These are phyloP conservation scores for Bombyx mandarina DNA, from an alignment of 1,140 invertebrate species.

Conservation along the genomic window DNA sequence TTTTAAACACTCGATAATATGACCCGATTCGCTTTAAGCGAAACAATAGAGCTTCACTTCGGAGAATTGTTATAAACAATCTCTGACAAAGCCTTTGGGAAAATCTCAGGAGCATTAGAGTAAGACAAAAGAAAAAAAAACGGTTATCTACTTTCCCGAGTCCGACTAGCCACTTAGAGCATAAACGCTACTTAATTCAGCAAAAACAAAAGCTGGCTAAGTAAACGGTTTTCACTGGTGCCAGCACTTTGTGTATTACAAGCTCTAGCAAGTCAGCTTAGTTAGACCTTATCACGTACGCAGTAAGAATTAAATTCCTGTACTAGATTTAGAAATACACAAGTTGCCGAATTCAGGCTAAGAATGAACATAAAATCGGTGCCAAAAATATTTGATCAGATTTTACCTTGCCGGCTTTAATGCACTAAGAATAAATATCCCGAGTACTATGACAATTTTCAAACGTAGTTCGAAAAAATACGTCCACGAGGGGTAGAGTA, in stretches of 20 bases:
- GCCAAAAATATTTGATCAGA: constrained; percentile 7
- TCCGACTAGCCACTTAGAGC: constrained; percentile 42
- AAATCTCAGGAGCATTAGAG: constrained; percentile 26
- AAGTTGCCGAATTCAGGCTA: constrained; percentile 3
- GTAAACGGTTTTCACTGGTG: constrained; percentile 33
- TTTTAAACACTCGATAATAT: too few relatives aligned
- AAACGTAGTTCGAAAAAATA: too few relatives aligned
- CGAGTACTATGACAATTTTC: too few relatives aligned
- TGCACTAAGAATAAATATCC: too few relatives aligned
- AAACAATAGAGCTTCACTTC: constrained; percentile 11
- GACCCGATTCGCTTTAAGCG: too few relatives aligned
- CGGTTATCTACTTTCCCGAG: constrained; percentile 34
- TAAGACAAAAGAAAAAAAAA: constrained; percentile 38
- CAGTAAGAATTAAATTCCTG: constrained; percentile 1
- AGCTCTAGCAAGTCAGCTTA: not conserved
- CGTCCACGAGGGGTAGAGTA: too few relatives aligned
- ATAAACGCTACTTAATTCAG: constrained; percentile 46
- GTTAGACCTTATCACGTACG: not conserved
- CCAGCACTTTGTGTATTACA: constrained; percentile 29
- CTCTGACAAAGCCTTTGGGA: constrained; percentile 13
- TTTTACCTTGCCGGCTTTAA: not conserved
- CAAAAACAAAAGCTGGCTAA: constrained; percentile 51
- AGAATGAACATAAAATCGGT: constrained; percentile 7
- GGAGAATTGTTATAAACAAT: constrained; percentile 15
- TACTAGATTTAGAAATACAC: not conserved